Conservation (phyloP, 2,797 vertebrate species). For the Sebastes taczanowskii region DNA sequence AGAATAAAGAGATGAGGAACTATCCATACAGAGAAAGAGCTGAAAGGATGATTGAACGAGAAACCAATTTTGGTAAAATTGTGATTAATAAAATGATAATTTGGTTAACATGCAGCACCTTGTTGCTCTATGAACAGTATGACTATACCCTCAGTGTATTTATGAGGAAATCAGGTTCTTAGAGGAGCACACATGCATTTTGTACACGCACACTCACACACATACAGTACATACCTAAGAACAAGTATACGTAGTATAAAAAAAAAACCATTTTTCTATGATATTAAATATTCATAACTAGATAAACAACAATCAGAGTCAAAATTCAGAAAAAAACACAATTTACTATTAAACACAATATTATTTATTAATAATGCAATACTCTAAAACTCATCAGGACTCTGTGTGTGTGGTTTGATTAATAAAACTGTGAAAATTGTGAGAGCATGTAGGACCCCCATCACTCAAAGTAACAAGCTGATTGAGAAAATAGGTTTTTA, state of each 20-base stretch:
- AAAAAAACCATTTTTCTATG: neutral
- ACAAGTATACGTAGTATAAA: neutral
- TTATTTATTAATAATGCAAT: neutral
- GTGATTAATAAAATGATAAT: constrained; percentile 30
- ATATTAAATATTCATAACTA: neutral
- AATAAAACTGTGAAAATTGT: neutral
- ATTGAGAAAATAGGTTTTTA: neutral
- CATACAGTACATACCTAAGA: neutral
- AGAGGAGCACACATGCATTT: neutral
- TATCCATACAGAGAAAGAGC: neutral
- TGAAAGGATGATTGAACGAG: neutral
- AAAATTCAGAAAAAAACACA: neutral
- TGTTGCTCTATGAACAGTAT: neutral
- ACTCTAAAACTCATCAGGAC: neutral
- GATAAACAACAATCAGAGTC: neutral
- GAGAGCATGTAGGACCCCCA: neutral
- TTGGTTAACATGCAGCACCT: neutral
- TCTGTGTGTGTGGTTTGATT: neutral
- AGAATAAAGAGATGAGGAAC: neutral
- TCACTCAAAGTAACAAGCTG: neutral
- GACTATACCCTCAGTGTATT: neutral
- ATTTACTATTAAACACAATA: too few relatives aligned
- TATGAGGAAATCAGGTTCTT: neutral
- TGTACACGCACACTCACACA: neutral
- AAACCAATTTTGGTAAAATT: constrained; percentile 14